Evolutionary conservation across 2,888 invertebrate species (phyloP).

Genomic region (Andrena dorsata): DNA sequence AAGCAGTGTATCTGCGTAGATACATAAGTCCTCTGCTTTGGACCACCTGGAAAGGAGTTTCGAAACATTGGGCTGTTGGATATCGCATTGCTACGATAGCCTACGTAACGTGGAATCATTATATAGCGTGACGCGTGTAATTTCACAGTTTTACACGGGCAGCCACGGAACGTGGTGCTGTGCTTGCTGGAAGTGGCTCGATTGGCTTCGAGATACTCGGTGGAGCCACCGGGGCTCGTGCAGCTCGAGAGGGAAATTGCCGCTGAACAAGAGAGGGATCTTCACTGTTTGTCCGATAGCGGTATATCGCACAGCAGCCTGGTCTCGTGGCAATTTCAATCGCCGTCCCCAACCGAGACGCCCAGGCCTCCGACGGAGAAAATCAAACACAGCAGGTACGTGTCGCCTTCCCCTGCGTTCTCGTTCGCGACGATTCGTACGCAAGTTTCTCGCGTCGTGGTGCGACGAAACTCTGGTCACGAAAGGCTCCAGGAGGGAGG

Average conservation of each 20-base stretch:
- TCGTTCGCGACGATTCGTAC: background rate
- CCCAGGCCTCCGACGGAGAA: constrained; percentile 85
- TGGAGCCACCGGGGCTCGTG: constrained; percentile 93
- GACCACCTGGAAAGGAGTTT: no score
- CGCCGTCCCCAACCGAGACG: constrained; percentile 84
- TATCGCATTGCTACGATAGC: background rate
- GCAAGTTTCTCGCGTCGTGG: background rate
- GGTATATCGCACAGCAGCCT: constrained; percentile 87
- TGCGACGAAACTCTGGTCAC: background rate
- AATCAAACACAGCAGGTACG: constrained; percentile 86
- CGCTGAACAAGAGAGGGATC: constrained; percentile 90
- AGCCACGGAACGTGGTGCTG: constrained; percentile 93
- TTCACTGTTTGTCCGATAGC: constrained; percentile 87
- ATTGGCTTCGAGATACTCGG: constrained; percentile 90
- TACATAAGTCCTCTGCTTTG: no score
- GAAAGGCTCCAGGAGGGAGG: background rate
- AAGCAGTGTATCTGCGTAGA: no score
- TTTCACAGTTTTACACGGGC: constrained; percentile 90
- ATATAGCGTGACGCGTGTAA: background rate
- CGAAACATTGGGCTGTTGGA: background rate
- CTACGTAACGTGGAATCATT: background rate
- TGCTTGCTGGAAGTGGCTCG: constrained; percentile 94
- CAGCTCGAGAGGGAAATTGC: constrained; percentile 95
- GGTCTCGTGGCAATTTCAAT: constrained; percentile 90
- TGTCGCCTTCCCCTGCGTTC: background rate